Conservation (phyloP, 2,113 vertebrate genomes). For the Cyanoramphus novaezelandiae region DNA sequence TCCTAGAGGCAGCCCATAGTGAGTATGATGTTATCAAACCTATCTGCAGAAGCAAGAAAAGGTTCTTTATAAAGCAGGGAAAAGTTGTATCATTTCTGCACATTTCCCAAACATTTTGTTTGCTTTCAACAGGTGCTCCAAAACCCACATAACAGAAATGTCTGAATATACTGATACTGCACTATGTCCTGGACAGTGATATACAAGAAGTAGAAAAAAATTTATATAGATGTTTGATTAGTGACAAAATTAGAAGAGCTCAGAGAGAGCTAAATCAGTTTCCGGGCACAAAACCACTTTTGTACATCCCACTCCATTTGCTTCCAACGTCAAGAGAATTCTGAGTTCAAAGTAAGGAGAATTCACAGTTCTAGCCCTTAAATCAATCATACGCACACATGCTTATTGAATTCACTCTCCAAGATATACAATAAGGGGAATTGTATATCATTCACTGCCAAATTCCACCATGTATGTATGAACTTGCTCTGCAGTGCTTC, state of each 20-base stretch:
- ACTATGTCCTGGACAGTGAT: background rate
- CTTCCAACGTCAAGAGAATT: background rate
- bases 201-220: background rate
- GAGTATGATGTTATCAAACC: constrained; percentile 88
- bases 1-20: constrained; percentile 89
- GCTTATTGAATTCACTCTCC: background rate
- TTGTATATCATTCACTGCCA: background rate
- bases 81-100: background rate
- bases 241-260: background rate
- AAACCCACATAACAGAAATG: background rate
- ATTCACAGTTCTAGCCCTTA: background rate
- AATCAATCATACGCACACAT: background rate
- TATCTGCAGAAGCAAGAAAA: constrained; percentile 71
- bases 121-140: background rate
- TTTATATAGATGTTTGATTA: background rate
- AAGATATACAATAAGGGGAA: background rate
- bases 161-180: background rate
- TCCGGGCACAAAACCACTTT: background rate
- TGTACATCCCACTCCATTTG: background rate
- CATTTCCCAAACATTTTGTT: background rate
- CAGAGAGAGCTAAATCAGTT: background rate
- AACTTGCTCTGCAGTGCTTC: background rate
- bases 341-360: background rate
- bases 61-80: background rate
- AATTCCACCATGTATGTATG: background rate